Evolutionary conservation across 2,888 invertebrate species (phyloP), one percentile per base, ranked within the genome.

Genomic region (Cryptocheilus praepositus): DNA sequence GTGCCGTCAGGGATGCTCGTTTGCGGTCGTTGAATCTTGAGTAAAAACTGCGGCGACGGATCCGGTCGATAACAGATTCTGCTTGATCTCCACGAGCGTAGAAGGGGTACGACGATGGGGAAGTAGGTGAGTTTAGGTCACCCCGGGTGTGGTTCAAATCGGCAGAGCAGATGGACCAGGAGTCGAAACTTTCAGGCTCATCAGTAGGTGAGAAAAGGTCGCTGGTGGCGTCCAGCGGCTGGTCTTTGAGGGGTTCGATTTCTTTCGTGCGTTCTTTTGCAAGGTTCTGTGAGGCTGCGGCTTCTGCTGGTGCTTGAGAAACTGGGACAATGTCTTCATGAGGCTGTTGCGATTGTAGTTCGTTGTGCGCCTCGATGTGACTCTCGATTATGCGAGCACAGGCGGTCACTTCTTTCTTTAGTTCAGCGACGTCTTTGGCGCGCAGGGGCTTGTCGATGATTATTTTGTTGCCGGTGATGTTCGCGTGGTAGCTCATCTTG

Each of bases 1-100:
- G 92, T 18, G 92, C 92, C 11, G 93, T 92, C 74, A 94, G 89
- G 79, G 91, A 93, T 81, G 93, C 93, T 73, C 94, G 91, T 81
- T 94, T 94, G 85, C 95, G 93, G 84, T 96, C 95, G 86, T 97
- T 96, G 86, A 97, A 97, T 77, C 96, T 91, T 15, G 95, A 93
- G 85, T 96, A 97, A 89, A 96, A 97, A 87, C 96, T 96, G 87
- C 96, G 96, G 43, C 97, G 91, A 78, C 95, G 91, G 81, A 97
- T 97, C 81, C 97, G 91, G 83, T 97, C 97, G 60, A 94, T 93
- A 51, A 97, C 93, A 67, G 95, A 95, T 83, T 95, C 95, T 71
- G 81, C 74, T 52, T 80, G 75, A 21, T 85, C 86, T 16, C 76
- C 74, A 0, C 83, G 81, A 0, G 73, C 59, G 18, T 77, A 83